phyloP scores from a whole-genome alignment of 53 echinoderm and acorn worm species.

The Henricia sp. region DNA sequence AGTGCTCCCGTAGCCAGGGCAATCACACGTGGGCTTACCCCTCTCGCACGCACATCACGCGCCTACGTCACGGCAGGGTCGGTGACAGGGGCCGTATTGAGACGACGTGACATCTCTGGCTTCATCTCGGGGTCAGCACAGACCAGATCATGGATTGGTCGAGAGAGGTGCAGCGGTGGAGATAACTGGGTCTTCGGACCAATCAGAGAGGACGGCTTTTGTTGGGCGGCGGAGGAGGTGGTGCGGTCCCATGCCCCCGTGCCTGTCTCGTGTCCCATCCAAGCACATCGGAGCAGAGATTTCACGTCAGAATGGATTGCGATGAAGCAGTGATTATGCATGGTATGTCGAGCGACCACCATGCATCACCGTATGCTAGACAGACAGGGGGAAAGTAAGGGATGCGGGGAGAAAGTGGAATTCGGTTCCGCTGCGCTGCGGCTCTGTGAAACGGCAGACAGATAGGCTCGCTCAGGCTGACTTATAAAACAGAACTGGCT shows the following conservation, averaged over 20 bases:
- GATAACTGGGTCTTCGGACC: conserved; percentile 22
- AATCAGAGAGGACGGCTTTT: conserved; percentile 55
- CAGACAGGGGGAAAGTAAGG: neutral
- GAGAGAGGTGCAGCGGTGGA: conserved; percentile 1
- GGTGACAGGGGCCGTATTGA: conserved; percentile 19
- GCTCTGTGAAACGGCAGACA: conserved; percentile 21
- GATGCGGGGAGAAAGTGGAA: neutral
- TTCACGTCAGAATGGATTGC: conserved; percentile 24
- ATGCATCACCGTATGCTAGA: neutral
- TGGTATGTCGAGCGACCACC: conserved; percentile 26
- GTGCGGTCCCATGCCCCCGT: conserved; percentile 1
- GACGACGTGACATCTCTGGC: conserved; percentile 20
- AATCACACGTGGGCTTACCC: conserved; percentile 32
- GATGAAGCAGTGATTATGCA: conserved; percentile 52
- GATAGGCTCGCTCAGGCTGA: conserved; percentile 8
- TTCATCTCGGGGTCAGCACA: neutral
- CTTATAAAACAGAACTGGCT: conserved; percentile 32
- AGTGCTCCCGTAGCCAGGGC: conserved; percentile 4
- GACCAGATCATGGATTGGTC: conserved; percentile 40
- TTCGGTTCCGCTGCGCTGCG: conserved; percentile 45
- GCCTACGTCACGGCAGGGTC: conserved; percentile 47
- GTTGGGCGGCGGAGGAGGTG: conserved; percentile 18
- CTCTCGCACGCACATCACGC: conserved; percentile 18
- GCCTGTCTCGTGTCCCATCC: conserved; percentile 6
- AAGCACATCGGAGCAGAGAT: conserved; percentile 10